A percentile compares a stretch with the other conserved stretches of the same genome.
These are phyloP conservation scores for Meandrina meandrites DNA, from an alignment of 92 coral and sea anemone genomes.

Conservation along the genomic window DNA sequence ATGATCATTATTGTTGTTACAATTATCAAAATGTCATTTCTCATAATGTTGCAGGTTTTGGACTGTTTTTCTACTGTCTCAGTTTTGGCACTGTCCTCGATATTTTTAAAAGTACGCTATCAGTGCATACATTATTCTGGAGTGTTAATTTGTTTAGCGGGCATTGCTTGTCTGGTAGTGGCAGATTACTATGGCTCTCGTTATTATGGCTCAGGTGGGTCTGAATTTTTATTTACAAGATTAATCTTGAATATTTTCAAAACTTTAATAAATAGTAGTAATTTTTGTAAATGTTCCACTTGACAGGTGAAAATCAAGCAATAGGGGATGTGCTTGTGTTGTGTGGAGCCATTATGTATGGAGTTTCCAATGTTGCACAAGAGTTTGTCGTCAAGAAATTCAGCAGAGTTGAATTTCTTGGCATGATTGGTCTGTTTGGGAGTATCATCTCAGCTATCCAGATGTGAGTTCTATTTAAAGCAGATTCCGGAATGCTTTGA, in stretches of 20 bases:
- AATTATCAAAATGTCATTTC: background rate
- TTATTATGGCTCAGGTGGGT: slow-evolving; percentile 85
- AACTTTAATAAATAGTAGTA: background rate
- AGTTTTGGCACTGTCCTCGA: slow-evolving; percentile 74
- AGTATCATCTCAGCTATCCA: slow-evolving; percentile 84
- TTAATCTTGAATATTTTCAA: background rate
- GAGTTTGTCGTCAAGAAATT: slow-evolving; percentile 90
- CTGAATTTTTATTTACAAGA: background rate
- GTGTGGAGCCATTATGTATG: slow-evolving; percentile 87
- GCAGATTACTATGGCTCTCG: slow-evolving; percentile 94
- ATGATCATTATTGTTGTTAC: too few species aligned
- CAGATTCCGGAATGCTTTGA: too few species aligned
- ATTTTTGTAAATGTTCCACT: background rate
- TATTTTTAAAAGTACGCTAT: slow-evolving; percentile 82
- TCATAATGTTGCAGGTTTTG: slow-evolving; percentile 62
- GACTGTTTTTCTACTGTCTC: slow-evolving; percentile 87
- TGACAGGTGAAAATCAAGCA: slow-evolving; percentile 74
- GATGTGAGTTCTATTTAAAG: slow-evolving; percentile 64
- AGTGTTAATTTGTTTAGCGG: slow-evolving; percentile 69
- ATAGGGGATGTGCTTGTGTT: slow-evolving; percentile 84
- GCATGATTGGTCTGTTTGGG: slow-evolving; percentile 92
- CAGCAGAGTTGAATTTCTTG: slow-evolving; percentile 85
- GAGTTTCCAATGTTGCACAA: slow-evolving; percentile 85
- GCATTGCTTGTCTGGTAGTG: slow-evolving; percentile 75
- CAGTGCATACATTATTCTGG: slow-evolving; percentile 77